Evolutionary conservation across 2,797 vertebrate genomes (phyloP).

Genomic region (Peromyscus attwateri): DNA sequence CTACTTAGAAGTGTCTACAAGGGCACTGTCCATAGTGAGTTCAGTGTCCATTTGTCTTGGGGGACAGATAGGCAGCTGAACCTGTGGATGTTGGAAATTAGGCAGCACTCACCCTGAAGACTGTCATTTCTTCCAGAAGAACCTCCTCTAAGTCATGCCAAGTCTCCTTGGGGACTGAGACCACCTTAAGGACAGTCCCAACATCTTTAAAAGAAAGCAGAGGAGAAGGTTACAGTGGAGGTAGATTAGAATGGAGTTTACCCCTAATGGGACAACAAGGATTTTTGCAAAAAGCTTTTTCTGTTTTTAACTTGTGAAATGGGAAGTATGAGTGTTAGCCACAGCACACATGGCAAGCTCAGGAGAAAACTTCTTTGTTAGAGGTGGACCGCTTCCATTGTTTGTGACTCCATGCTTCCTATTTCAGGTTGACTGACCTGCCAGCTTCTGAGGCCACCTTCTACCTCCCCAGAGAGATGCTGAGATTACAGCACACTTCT

Average conservation of each 20-base stretch:
- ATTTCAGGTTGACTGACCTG: too few species aligned
- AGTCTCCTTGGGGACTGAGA: constrained; percentile 97
- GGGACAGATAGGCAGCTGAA: constrained; percentile 78
- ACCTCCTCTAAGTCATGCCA: constrained; percentile 99
- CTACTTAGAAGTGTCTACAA: constrained; percentile 85
- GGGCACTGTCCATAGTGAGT: constrained; percentile 75
- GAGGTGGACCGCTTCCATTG: neutral
- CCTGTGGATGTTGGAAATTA: constrained; percentile 85
- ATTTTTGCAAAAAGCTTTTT: constrained; percentile 21
- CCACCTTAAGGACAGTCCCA: constrained; percentile 98
- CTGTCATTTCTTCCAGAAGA: constrained; percentile 98
- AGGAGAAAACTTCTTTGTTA: neutral
- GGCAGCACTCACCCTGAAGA: constrained; percentile 93
- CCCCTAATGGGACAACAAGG: neutral
- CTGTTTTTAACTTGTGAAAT: neutral
- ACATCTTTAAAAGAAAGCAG: constrained; percentile 89
- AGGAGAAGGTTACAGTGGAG: neutral
- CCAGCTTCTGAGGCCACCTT: too few species aligned
- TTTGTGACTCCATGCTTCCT: neutral
- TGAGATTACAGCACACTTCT: neutral
- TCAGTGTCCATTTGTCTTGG: constrained; percentile 83
- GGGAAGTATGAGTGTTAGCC: neutral
- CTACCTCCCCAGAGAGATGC: neutral
- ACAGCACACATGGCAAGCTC: neutral
- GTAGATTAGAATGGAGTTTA: constrained; percentile 35